Evolutionary conservation across 2,888 invertebrate genomes (phyloP), one percentile per base, ranked within the genome.

Genomic region (Stenichneumon culpator): DNA sequence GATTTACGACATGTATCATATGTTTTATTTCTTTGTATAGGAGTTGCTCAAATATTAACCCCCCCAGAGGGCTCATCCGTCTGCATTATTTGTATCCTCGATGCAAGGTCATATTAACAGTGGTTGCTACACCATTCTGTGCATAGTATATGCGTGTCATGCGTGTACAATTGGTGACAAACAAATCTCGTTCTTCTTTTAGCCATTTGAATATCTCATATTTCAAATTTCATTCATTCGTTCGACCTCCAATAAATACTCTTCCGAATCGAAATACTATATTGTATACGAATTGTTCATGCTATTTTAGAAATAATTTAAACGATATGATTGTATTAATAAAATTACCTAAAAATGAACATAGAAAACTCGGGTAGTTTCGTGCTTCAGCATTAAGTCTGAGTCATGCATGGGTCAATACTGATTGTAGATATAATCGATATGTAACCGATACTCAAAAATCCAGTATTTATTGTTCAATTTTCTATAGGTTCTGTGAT

Each of bases 381-480:
- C 14, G 25, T 57, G 9, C 4, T 57, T 57, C 25, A 11, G 14
- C 1, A 25, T 57, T 57, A 57, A 25, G 9, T 11, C 9, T 11
- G 0, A 19, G 22, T 22, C 11, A 19, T 6, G 19, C 22, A 54
- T 54, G 4, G 11, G 11, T 11, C 22, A 25, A 57, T 22, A 5
- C 25, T 25, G 5, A 25, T 57, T 57, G 11, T 22, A 57, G 25
- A 25, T 57, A 52, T 68, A 78, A 44, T 52, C 9, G 11, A 19
- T 60, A 47, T 19, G 22, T 68, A 44, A 70, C 19, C 32, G 44
- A 63, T 60, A 60, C 25, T 67, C 50, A 69, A 28, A 47, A 44
- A 68, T 57, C 52, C 79, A 79, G 79, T 70, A 79, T 78, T 78
- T 19, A 47, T 60, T 70, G 60, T 78, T 78, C 5, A 16, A 67